A percentile compares a stretch with the other conserved stretches of the same genome.
Conservation (phyloP, 2,797 vertebrate genomes). For the Syncerus caffer region DNA sequence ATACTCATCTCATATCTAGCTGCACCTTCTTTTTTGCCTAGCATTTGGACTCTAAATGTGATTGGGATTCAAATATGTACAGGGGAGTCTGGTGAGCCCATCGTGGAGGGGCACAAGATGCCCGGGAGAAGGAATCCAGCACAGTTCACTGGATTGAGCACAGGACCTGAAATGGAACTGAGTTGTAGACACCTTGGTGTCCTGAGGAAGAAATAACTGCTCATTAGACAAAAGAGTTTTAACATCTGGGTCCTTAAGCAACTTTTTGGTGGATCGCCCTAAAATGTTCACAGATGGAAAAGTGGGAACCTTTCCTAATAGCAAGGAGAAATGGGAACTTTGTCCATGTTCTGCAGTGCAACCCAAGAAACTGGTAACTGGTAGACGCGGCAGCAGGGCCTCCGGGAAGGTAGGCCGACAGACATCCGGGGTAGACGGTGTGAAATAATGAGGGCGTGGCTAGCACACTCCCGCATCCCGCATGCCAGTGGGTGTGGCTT, state of each 20-base stretch:
- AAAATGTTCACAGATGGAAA: background rate
- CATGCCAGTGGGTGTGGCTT: background rate
- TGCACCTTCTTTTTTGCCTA: background rate
- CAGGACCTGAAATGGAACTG: background rate
- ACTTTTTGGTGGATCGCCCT: background rate
- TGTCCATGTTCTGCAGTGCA: too few species aligned
- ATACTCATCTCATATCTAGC: too few species aligned
- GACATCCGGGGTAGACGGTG: background rate
- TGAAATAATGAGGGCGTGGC: too few species aligned
- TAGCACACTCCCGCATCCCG: fast-evolving
- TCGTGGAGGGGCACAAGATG: background rate
- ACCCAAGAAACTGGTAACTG: background rate
- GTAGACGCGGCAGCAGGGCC: background rate
- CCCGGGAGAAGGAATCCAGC: background rate
- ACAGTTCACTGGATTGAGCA: background rate
- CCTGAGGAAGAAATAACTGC: background rate
- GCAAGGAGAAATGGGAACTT: background rate
- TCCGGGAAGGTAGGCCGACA: fast-evolving
- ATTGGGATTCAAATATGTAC: background rate
- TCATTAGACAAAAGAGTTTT: background rate
- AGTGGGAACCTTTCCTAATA: background rate
- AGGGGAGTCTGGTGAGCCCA: too few species aligned
- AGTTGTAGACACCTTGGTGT: background rate
- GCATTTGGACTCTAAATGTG: background rate
- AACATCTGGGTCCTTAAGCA: background rate